A percentile compares a stretch with the other conserved stretches of the same genome.
These are phyloP conservation scores for Cladopsammia gracilis DNA, from an alignment of 64 coral and sea anemone genomes.

Conservation along the genomic window DNA sequence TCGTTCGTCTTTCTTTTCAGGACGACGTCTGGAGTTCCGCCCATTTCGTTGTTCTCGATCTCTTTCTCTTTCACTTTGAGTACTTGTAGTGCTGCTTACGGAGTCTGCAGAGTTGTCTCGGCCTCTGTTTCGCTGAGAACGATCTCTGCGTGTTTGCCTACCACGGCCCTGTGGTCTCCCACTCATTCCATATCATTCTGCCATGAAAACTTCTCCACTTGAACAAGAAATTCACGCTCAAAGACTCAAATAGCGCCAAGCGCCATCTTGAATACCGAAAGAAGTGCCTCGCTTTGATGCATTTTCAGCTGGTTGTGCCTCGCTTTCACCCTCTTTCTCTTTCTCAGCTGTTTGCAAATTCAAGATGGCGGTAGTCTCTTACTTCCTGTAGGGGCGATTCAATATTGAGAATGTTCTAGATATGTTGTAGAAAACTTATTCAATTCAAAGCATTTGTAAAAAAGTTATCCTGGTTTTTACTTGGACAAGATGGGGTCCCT, in stretches of 20 bases:
- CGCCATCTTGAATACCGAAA: slow-evolving; percentile 95
- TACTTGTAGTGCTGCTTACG: slow-evolving; percentile 86
- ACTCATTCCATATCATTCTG: slow-evolving; percentile 99
- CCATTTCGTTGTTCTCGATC: slow-evolving; percentile 82
- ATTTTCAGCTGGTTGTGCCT: slow-evolving; percentile 55
- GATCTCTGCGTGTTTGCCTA: slow-evolving; percentile 97
- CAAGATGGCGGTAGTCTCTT: slow-evolving; percentile 56
- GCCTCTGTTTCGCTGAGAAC: slow-evolving; percentile 95
- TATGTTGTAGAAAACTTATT: background rate
- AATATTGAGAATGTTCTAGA: slow-evolving; percentile 6
- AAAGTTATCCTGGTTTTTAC: background rate
- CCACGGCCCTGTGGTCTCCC: slow-evolving; percentile 98
- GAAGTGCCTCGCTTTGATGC: slow-evolving; percentile 48
- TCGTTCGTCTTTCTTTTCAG: slow-evolving; percentile 91
- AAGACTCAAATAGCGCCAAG: slow-evolving; percentile 69
- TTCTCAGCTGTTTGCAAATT: slow-evolving; percentile 7
- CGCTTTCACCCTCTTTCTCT: background rate
- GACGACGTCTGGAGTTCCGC: slow-evolving; percentile 87
- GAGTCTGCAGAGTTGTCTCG: slow-evolving; percentile 97
- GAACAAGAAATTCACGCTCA: slow-evolving; percentile 74
- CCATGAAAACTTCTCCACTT: slow-evolving; percentile 84
- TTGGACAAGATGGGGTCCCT: slow-evolving; percentile 75
- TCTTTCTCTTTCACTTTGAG: slow-evolving; percentile 97
- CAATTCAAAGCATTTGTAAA: background rate
- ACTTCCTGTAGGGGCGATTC: slow-evolving; percentile 19